Evolutionary conservation across 2,888 invertebrate species (phyloP), one percentile per base, ranked within the genome.

Genomic region (Salpingus planirostris): DNA sequence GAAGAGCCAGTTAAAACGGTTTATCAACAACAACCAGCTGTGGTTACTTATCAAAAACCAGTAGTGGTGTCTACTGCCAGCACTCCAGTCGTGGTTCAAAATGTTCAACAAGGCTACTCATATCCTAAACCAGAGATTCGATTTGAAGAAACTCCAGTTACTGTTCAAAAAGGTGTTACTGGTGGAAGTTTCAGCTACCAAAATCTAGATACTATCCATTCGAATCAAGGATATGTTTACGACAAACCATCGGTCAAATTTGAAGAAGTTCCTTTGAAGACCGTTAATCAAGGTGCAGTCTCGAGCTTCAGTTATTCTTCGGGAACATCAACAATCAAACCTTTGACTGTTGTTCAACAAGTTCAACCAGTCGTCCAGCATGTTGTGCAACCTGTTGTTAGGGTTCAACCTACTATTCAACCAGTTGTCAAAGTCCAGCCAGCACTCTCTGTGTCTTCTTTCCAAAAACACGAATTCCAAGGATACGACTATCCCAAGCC

Each of bases 21-120:
- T 15, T 34, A 37, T 15, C 24, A 30, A 24, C 31, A 18, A 18
- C n/a, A n/a, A n/a, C n/a, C n/a, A n/a, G n/a, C n/a, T n/a, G n/a
- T n/a, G n/a, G n/a, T n/a, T n/a, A n/a, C n/a, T 13, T 64, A 65
- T 36, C 43, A 51, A 1, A 57, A 58, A 41, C 56, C 59, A 10
- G 40, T 32, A 7, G 42, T 52, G 10, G 50, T 54, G 42, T 69
- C 18, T 7, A 18, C 18, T 18, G 18, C 18, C 18, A 18, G 18
- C 6, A 6, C 18, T 7, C 6, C 8, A 7, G 18, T 18, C 8
- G 18, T 18, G 8, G 10, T 10, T 5, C 6, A 8, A 7, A 8
- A 5, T 10, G 23, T 23, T 7, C 23, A 11, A 8, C 10, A 24
- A 12, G 33, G 33, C 11, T 37, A 33, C 11, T 12, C 22, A 3